Base-by-base conservation (phyloP, 1,140 invertebrate species). In the Ceratina calcarata region DNA sequence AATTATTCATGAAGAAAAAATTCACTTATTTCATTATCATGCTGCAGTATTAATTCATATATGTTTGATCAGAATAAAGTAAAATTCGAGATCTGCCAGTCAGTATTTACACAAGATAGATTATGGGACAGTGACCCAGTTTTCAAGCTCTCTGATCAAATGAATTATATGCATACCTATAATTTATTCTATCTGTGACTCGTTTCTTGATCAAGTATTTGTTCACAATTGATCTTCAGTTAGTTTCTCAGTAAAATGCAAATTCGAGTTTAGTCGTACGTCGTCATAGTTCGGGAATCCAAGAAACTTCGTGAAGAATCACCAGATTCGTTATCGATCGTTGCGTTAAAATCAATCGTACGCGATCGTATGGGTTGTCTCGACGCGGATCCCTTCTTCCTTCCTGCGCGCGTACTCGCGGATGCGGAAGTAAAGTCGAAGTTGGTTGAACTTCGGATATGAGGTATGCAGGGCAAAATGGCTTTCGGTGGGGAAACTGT, bases 361-460 rank as follows among this genome's bases (percentile, higher is more conserved):
- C 27, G 27, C 22, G 82, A 67, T 68, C 16, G 70, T 16, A 27
- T 67, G 62, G 68, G 71, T 61, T 77, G 82, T 85, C 76, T 77
- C 78, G 68, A 64, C 73, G 79, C 79, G 73, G 72, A 83, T 77
- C 68, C 72, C 82, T 84, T 85, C 68, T 81, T 81, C 82, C 77
- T 71, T 83, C 62, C 78, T 72, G 27, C 60, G 37, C 12, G 55
- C 51, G 51, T 58, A 70, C 73, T 49, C 78, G 64, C 32, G 27
- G 73, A 77, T 49, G 72, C 82, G 82, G 82, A 78, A 85, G 78
- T 75, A 61, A 85, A 80, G 77, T n/a, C 68, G 18, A 84, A 81
- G 55, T 70, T 55, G 58, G 37, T 77, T 27, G 55, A 85, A 84
- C 78, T 85, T 85, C 64, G 78, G 57, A 77, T 84, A 84, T 77